Base-by-base conservation (phyloP, 2,888 invertebrate species). In the Cheilosia scutellata region DNA sequence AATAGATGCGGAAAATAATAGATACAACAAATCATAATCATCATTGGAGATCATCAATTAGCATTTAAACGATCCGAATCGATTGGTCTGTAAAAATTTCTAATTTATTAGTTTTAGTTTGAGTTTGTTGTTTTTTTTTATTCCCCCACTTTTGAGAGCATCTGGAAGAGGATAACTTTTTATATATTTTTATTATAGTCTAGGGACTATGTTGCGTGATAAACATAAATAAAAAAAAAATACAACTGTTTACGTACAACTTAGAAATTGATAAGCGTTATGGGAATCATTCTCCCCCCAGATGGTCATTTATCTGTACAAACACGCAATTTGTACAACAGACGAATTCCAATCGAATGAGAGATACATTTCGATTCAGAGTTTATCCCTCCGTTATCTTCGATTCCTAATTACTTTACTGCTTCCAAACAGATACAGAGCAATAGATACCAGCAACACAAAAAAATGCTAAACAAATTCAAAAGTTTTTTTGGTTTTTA, bases 41-140 rank as follows among this genome's bases (percentile, higher is more conserved):
- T 66, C 60, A 55, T 55, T 37, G 20, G 55, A 37, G 58, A 72
- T 75, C 77, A 62, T 78, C 74, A 83, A 78, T 83, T 83, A 83
- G 83, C 72, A 78, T 83, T 57, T 57, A 83, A 83, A 83, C 55
- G 72, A 82, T 62, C 65, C 77, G 53, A 66, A 82, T 82, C 82
- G 57, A 75, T 57, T 62, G 42, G 42, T 53, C 57, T 58, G 16
- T 20, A 49, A 49, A 11, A n/a, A 47, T 37, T 47, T 58, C 27
- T 9, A 72, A 62, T 74, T 53, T 74, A 62, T 63, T 74, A 49
- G 13, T 47, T 55, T 65, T 47, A 20, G 16, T 47, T 47, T 7
- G n/a, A 0, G 6, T 7, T 29, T 53, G 4, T 5, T 5, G 5
- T 31, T 29, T 31, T 29, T n/a, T 53, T 20, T 20, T 2, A 2